Evolutionary conservation across 64 coral and sea anemone genomes (phyloP).

Genomic region (Pocillopora damicornis): DNA sequence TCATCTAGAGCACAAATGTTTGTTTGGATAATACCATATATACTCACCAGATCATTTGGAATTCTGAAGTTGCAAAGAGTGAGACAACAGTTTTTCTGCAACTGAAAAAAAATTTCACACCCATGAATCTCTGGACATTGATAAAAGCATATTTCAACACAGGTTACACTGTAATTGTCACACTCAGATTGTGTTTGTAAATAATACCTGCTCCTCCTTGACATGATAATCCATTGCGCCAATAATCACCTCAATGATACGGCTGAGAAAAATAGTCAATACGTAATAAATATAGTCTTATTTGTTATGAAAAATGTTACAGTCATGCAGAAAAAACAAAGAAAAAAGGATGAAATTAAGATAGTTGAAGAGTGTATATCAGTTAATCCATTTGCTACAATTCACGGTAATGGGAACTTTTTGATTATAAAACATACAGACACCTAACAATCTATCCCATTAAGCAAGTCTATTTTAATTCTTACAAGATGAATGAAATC

Average conservation of each 20-base stretch:
- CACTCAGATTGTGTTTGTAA: background rate
- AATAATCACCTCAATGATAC: constrained; percentile 64
- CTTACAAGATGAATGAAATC: no score
- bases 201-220: constrained; percentile 67
- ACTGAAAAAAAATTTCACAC: constrained; percentile 38
- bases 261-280: constrained; percentile 20
- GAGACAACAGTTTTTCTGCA: constrained; percentile 89
- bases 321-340: no score
- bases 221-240: constrained; percentile 81
- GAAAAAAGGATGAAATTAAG: no score
- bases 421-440: no score
- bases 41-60: constrained; percentile 74
- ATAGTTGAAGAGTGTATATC: no score
- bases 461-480: no score
- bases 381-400: no score
- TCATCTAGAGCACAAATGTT: background rate
- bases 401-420: no score
- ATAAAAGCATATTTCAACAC: background rate
- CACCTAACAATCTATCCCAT: no score
- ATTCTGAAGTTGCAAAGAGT: constrained; percentile 87
- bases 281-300: no score
- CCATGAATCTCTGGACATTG: background rate
- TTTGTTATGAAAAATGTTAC: no score
- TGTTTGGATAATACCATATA: background rate
- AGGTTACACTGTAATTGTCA: background rate